Conservation (phyloP, 2,888 invertebrate species). For the Phanerotoma sp. region DNA sequence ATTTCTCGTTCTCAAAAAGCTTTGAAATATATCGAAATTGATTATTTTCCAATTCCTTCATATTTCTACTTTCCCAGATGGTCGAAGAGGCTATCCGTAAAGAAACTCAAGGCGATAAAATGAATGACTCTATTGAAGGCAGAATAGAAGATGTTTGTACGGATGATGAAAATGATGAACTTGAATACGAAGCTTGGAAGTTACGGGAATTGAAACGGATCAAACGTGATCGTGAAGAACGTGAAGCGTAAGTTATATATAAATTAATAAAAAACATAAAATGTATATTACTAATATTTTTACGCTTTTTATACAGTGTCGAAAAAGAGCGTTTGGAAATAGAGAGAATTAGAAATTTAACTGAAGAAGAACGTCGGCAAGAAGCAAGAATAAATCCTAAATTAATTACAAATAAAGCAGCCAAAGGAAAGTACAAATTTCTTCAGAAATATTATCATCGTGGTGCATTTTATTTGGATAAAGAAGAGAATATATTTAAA, state of each 20-base stretch:
- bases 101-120: constrained; percentile 65
- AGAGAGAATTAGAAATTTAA: constrained; percentile 88
- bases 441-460: constrained; percentile 99
- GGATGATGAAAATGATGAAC: constrained; percentile 94
- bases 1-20: too few species aligned
- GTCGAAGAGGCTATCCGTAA: constrained; percentile 88
- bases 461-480: constrained; percentile 97
- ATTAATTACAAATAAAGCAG: constrained; percentile 87
- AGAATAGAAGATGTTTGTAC: constrained; percentile 85
- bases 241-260: constrained; percentile 74
- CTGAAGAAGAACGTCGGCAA: constrained; percentile 92
- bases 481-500: constrained; percentile 87
- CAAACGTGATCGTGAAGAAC: constrained; percentile 94
- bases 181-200: constrained; percentile 98
- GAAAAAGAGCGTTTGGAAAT: constrained; percentile 88
- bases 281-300: too few species aligned
- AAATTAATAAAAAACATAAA: too few species aligned
- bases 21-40: too few species aligned
- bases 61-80: constrained; percentile 59
- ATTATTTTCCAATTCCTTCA: too few species aligned
- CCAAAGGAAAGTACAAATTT: constrained; percentile 99
- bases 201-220: constrained; percentile 93
- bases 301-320: constrained; percentile 63
- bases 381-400: constrained; percentile 92
- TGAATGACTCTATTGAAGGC: constrained; percentile 71